Conservation (phyloP, 2,113 vertebrate species). For the Budorcas taxicolor region DNA sequence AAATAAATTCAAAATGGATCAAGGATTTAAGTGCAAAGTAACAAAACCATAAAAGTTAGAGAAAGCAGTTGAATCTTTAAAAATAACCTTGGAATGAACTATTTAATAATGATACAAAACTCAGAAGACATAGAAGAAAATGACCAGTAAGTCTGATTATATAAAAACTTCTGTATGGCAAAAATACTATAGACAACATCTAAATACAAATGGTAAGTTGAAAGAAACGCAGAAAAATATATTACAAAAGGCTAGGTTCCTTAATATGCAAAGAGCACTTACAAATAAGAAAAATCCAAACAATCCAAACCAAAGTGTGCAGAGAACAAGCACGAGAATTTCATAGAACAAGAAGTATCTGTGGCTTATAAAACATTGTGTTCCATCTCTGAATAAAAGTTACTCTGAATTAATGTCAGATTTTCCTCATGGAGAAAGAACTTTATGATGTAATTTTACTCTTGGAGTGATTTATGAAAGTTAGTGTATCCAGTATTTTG, state of each 20-base stretch:
- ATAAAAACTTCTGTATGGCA: not conserved
- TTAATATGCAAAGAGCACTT: not conserved
- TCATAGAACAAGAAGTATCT: not conserved
- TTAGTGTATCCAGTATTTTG: not conserved
- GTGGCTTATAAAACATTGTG: not conserved
- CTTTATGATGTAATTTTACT: not conserved
- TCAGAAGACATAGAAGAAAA: not conserved
- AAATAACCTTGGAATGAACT: not conserved
- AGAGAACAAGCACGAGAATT: not conserved
- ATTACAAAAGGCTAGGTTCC: not conserved
- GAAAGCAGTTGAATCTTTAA: not conserved
- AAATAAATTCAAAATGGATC: not conserved
- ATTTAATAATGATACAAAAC: not conserved
- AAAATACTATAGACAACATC: not conserved
- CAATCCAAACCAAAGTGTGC: not conserved
- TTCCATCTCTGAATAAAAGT: not conserved
- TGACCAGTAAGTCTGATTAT: not conserved
- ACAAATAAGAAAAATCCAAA: not conserved
- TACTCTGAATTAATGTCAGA: not conserved
- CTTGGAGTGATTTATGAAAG: not conserved
- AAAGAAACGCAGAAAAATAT: not conserved
- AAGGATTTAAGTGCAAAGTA: not conserved
- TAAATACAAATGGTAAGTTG: not conserved
- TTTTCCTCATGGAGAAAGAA: not conserved
- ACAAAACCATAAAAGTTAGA: not conserved